Evolutionary conservation across 2,797 vertebrate species (phyloP).

Genomic region (Sandelia bainsii): DNA sequence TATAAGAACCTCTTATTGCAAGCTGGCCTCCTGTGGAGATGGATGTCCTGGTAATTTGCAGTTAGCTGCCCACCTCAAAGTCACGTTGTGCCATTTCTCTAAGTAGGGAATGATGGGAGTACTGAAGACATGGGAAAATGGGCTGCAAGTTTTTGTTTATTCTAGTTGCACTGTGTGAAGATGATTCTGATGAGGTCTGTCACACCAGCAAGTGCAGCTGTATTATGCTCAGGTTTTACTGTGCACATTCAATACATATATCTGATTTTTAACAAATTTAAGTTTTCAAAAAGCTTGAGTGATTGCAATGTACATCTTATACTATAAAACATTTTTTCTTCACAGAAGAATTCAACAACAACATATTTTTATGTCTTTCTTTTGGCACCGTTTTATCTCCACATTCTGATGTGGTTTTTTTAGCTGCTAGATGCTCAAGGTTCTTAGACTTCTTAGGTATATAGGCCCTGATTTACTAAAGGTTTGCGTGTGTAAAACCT

Average conservation of each 20-base stretch:
- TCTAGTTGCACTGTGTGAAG: constrained; percentile 17
- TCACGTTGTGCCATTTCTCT: constrained; percentile 34
- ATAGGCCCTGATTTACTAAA: too few relatives aligned
- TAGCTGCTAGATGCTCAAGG: too few relatives aligned
- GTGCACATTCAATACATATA: background rate
- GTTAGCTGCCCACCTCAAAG: constrained; percentile 37
- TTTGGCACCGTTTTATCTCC: too few relatives aligned
- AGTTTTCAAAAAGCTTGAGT: background rate
- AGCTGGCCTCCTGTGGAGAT: constrained; percentile 31
- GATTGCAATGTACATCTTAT: background rate
- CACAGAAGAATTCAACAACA: too few relatives aligned
- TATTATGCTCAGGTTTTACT: background rate
- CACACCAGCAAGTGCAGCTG: background rate
- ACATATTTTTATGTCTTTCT: too few relatives aligned
- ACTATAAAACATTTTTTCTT: background rate
- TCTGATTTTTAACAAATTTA: too few relatives aligned
- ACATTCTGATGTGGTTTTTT: too few relatives aligned
- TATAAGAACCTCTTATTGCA: constrained; percentile 14
- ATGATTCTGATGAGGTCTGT: constrained; percentile 19
- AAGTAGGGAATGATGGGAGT: constrained; percentile 12
- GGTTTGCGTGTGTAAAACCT: too few relatives aligned
- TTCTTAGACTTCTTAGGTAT: too few relatives aligned
- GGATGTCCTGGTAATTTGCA: constrained; percentile 50
- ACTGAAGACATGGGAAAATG: background rate
- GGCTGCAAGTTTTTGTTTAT: constrained; percentile 12